phyloP scores from a whole-genome alignment of 2,888 invertebrate species.

The Lepidochrysops patricia region DNA sequence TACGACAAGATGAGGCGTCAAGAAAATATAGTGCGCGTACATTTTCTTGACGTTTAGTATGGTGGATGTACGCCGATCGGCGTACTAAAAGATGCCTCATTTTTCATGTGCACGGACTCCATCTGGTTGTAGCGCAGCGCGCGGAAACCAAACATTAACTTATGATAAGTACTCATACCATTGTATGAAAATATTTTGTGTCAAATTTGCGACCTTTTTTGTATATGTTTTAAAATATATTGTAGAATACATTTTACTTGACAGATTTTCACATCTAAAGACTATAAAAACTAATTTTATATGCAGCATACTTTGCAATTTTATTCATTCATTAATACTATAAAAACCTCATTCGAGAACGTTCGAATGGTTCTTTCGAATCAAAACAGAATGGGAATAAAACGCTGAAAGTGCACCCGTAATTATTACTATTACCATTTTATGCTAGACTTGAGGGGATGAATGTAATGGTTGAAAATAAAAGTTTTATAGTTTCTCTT shows the following conservation, averaged over 20 bases:
- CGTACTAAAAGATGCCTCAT: too few species aligned
- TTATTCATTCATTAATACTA: neutral
- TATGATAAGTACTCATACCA: too few species aligned
- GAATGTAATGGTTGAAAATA: neutral
- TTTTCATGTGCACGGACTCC: too few species aligned
- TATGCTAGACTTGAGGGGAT: neutral
- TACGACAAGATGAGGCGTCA: too few species aligned
- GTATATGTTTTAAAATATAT: neutral
- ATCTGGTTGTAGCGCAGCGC: too few species aligned
- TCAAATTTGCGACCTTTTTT: too few species aligned
- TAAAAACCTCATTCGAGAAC: slow-evolving; percentile 5
- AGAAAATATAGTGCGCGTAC: too few species aligned
- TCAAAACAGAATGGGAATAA: slow-evolving; percentile 4
- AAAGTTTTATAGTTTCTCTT: too few species aligned
- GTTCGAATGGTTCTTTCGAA: slow-evolving; percentile 3
- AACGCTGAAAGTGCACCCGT: slow-evolving; percentile 1
- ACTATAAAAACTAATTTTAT: neutral
- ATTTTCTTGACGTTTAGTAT: too few species aligned
- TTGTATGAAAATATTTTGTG: too few species aligned
- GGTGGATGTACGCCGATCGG: too few species aligned
- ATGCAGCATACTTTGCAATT: neutral
- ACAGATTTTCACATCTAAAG: neutral
- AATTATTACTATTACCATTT: slow-evolving; percentile 14
- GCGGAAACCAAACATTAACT: too few species aligned
- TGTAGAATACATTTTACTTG: neutral